Conservation (phyloP, 2,113 vertebrate species). For the Heterotis niloticus region DNA sequence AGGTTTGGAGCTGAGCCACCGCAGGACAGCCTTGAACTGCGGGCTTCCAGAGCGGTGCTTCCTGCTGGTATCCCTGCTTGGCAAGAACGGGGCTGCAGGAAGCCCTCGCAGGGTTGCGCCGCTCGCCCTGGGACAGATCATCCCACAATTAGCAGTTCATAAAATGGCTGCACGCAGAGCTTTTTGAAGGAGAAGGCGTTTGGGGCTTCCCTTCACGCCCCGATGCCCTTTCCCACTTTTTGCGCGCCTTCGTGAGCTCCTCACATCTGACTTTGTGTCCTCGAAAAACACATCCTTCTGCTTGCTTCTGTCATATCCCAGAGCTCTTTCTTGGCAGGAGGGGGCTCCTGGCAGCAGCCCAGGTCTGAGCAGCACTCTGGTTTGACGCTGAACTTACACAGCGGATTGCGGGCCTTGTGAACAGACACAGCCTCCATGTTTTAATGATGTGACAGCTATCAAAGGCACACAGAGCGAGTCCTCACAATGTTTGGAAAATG, state of each 20-base stretch:
- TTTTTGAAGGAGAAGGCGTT: background rate
- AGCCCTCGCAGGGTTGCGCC: background rate
- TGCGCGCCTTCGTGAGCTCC: background rate
- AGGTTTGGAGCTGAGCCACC: background rate
- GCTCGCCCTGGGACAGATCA: background rate
- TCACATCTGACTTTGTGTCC: background rate
- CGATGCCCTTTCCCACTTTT: background rate
- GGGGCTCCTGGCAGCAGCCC: background rate
- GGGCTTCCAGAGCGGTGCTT: background rate
- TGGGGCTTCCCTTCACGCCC: background rate
- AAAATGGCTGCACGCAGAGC: background rate
- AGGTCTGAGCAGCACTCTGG: background rate
- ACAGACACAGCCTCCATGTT: background rate
- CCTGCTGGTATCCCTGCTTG: background rate
- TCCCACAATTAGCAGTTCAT: slow-evolving; percentile 1
- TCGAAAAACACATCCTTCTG: background rate
- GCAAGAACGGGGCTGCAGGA: no score
- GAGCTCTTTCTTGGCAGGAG: background rate
- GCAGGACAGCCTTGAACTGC: background rate
- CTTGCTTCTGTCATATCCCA: background rate
- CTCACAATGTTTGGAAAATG: slow-evolving; percentile 12
- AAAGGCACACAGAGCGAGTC: background rate
- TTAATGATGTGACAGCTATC: background rate
- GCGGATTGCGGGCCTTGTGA: background rate
- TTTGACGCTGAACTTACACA: background rate